Conservation (phyloP, 2,797 vertebrate genomes). For the Phoxinus dragarum region DNA sequence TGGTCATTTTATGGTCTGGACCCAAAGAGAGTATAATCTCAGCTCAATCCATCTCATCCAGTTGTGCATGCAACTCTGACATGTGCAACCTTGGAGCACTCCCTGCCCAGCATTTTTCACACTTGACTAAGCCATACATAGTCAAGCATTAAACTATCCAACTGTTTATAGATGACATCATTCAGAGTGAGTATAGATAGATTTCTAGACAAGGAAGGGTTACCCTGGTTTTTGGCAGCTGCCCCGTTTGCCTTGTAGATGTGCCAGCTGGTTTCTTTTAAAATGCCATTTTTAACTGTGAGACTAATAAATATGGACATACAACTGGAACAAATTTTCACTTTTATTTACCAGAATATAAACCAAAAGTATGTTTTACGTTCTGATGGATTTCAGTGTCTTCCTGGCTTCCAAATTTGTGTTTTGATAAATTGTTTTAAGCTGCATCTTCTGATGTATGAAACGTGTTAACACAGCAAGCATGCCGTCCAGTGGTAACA, state of each 20-base stretch:
- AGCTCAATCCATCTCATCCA: slow-evolving; percentile 4
- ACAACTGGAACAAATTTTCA: slow-evolving; percentile 55
- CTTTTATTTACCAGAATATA: slow-evolving; percentile 53
- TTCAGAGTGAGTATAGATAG: slow-evolving; percentile 27
- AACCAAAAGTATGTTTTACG: slow-evolving; percentile 51
- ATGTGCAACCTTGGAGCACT: background rate
- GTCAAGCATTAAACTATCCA: slow-evolving; percentile 38
- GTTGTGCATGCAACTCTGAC: slow-evolving; percentile 2
- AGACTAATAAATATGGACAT: slow-evolving; percentile 59
- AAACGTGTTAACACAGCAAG: slow-evolving; percentile 32
- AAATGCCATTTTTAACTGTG: slow-evolving; percentile 59
- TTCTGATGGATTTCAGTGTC: slow-evolving; percentile 51
- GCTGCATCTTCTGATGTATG: slow-evolving; percentile 23
- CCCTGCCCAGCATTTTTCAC: background rate
- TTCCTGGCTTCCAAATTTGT: slow-evolving; percentile 12
- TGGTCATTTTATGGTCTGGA: background rate
- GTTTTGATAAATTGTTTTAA: slow-evolving; percentile 25
- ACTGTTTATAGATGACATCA: slow-evolving; percentile 40
- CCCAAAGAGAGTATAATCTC: background rate
- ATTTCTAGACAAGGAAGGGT: slow-evolving; percentile 33
- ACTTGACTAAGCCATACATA: slow-evolving; percentile 22
- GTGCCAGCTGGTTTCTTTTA: slow-evolving; percentile 66
- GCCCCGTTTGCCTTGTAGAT: slow-evolving; percentile 44
- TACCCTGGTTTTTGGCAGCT: slow-evolving; percentile 42
- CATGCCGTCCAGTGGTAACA: slow-evolving; percentile 10